Percentiles rank a stretch among this genome's conserved stretches.
Conservation (phyloP, 2,888 invertebrate genomes). For the Drosophila imparisetae region DNA sequence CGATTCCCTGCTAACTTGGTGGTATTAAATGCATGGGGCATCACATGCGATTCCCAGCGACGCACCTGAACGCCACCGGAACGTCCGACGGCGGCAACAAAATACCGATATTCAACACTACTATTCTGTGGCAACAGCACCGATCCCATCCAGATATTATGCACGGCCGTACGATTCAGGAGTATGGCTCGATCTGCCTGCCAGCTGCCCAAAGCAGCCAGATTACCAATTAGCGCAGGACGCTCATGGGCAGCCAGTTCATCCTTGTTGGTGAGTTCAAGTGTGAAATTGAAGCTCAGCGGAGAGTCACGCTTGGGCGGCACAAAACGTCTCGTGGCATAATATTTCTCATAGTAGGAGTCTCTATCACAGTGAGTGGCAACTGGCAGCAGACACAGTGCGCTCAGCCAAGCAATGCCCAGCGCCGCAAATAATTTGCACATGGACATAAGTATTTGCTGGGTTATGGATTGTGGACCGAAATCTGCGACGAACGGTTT, state of each 20-base stretch:
- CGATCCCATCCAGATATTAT: slow-evolving; percentile 87
- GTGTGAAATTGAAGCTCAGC: slow-evolving; percentile 69
- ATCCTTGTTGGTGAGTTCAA: slow-evolving; percentile 73
- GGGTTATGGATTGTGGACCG: slow-evolving; percentile 25
- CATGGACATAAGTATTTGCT: slow-evolving; percentile 24
- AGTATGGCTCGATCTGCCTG: slow-evolving; percentile 87
- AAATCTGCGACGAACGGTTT: slow-evolving; percentile 46
- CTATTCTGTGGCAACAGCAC: slow-evolving; percentile 88
- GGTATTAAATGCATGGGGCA: slow-evolving; percentile 86
- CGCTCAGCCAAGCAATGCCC: slow-evolving; percentile 65
- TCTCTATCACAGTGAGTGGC: slow-evolving; percentile 75
- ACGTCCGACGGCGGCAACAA: slow-evolving; percentile 88
- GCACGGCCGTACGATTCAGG: slow-evolving; percentile 85
- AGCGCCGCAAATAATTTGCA: slow-evolving; percentile 45
- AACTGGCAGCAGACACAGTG: slow-evolving; percentile 73
- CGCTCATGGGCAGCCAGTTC: slow-evolving; percentile 86
- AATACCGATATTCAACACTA: slow-evolving; percentile 89
- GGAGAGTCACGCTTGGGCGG: slow-evolving; percentile 71
- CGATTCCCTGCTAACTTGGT: slow-evolving; percentile 71
- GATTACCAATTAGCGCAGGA: slow-evolving; percentile 89
- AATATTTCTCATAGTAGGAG: slow-evolving; percentile 82
- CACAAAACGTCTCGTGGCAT: slow-evolving; percentile 76
- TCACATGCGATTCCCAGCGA: slow-evolving; percentile 92
- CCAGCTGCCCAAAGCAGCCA: slow-evolving; percentile 89
- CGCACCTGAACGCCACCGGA: slow-evolving; percentile 86